These are phyloP conservation scores for Chrysogorgia sp. DNA, from an alignment of 92 coral and sea anemone genomes.

Conservation along the genomic window DNA sequence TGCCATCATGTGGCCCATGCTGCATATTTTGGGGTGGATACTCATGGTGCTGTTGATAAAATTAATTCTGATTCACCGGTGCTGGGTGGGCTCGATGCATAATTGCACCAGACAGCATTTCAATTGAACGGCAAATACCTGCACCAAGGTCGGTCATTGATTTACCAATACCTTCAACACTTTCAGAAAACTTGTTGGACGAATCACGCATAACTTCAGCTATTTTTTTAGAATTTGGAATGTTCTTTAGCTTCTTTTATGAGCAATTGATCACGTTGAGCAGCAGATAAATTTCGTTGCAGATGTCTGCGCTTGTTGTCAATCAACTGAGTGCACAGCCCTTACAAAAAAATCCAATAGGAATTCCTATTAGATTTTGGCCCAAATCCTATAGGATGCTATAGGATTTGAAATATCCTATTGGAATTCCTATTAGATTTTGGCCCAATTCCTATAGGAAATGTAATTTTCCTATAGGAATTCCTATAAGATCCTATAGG, in stretches of 20 bases:
- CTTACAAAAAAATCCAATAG: too few relatives aligned
- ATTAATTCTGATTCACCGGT: not conserved
- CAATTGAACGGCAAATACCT: slow-evolving; percentile 11
- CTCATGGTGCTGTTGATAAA: slow-evolving; percentile 39
- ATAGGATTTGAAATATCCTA: too few relatives aligned
- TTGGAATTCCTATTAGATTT: too few relatives aligned
- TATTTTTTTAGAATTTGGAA: slow-evolving; percentile 61
- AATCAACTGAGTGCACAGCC: slow-evolving; percentile 60
- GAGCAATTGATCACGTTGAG: slow-evolving; percentile 3
- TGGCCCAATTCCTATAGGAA: too few relatives aligned
- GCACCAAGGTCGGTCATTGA: slow-evolving; percentile 11
- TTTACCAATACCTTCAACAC: not conserved
- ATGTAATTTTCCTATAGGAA: too few relatives aligned
- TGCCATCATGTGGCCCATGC: too few relatives aligned
- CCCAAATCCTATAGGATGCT: too few relatives aligned
- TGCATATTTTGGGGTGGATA: too few relatives aligned
- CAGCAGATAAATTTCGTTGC: not conserved
- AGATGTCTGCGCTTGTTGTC: slow-evolving; percentile 32
- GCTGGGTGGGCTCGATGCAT: not conserved
- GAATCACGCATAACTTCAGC: slow-evolving; percentile 17
- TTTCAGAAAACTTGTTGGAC: not conserved
- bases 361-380: too few relatives aligned
- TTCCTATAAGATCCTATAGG: too few relatives aligned
- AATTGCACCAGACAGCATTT: not conserved
- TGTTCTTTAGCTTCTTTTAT: slow-evolving; percentile 47